Base-by-base conservation (phyloP, 2,888 invertebrate species). In the Metopia argyrocephala region DNA sequence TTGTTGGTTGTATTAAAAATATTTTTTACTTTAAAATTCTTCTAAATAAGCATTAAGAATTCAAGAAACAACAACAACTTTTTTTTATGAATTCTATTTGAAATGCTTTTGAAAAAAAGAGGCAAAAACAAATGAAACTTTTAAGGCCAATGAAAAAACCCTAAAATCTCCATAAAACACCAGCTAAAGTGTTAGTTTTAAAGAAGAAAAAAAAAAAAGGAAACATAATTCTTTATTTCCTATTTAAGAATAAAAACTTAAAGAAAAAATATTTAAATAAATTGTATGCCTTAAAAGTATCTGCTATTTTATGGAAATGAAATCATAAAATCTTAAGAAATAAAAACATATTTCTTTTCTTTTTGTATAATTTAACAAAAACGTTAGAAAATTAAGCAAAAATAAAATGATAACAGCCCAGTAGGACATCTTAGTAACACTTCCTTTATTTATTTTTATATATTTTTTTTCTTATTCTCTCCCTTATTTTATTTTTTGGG, bases 61-160 rank as follows among this genome's bases (percentile, higher is more conserved):
- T 15, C 18, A 2, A 45, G 9, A n/a, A 52, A 5, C 61, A 25
- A 57, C 20, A 20, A 5, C 2, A 38, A 62, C 50, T 45, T 6
- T 28, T 70, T 57, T 52, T 70, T 57, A 46, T 52, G 57, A 59
- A 52, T 52, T 56, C 54, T 27, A 31, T 57, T 68, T 45, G 48
- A 70, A 64, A 81, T 81, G 74, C 28, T 66, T 69, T 66, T 76
- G 54, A 59, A 59, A 23, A 59, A 59, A 59, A n/a, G 38, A 38
- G 12, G 38, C 38, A 15, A 38, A 38, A 38, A 12, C 9, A 38
- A 38, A 9, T 12, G 31, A 70, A 70, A 61, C 61, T 48, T 70
- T 70, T 59, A 70, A 66, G 56, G 27, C 38, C 65, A 69, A 69
- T 76, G 64, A 73, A 12, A 15, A 38, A 38, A 38, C 6, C 31